Percentiles rank a stretch among this genome's conserved stretches.
These are phyloP conservation scores for Synergus japonicus DNA, from an alignment of 2,888 invertebrate species.

Conservation along the genomic window DNA sequence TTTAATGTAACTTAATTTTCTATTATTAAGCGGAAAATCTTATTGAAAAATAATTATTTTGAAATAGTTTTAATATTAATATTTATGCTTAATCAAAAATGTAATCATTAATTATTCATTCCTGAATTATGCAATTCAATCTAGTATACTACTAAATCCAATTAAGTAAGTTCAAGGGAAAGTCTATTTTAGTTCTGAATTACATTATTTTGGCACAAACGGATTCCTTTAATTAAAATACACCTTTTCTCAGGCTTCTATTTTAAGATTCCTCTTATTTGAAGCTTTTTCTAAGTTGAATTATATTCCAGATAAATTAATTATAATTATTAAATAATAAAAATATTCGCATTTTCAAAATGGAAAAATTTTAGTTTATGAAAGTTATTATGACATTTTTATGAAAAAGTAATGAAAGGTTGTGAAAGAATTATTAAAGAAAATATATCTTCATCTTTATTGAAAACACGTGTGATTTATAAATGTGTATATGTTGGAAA, in stretches of 20 bases:
- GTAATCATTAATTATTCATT: background rate
- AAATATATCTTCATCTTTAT: background rate
- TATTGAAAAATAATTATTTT: background rate
- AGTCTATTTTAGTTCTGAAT: constrained; percentile 14
- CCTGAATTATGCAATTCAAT: background rate
- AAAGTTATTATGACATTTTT: background rate
- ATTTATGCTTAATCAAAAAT: background rate
- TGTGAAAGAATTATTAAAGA: background rate
- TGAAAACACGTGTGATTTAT: background rate
- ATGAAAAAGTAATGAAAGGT: background rate
- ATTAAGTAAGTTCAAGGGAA: constrained; percentile 28
- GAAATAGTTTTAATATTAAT: background rate
- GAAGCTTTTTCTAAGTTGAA: background rate
- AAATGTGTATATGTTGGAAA: background rate
- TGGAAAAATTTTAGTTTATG: background rate
- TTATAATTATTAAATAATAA: background rate
- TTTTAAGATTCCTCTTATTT: background rate
- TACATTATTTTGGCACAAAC: constrained; percentile 33
- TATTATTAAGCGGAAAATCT: background rate
- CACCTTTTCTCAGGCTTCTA: background rate
- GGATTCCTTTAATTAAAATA: constrained; percentile 7
- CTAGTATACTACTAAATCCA: background rate
- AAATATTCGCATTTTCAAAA: background rate
- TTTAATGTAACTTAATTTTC: background rate
- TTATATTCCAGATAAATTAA: background rate